Base-by-base conservation (phyloP, 2,113 vertebrate species). In the Datnioides undecimradiatus region DNA sequence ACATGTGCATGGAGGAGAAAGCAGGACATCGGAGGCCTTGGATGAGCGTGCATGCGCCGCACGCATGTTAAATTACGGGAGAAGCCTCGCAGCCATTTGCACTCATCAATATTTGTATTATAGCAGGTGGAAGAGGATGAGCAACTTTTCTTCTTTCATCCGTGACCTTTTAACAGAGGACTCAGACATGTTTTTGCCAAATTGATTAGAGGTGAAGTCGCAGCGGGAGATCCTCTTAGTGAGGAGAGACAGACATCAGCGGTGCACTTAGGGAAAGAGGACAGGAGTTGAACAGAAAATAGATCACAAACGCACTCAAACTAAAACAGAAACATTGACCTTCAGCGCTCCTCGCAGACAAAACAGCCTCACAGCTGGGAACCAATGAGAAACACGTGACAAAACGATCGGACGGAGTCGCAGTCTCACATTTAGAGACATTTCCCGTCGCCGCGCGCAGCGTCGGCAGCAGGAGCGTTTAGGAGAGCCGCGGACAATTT, bases 121-220 rank as follows among this genome's bases (percentile, higher is more conserved):
- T 34, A 64, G 8, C 16, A 71, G 78, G 23, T 57, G 13, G 67
- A 73, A 48, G 58, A 6, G 2, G 23, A 51, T 11, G n/a, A 63
- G 46, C 8, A 29, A 57, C 16, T n/a, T 52, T 52, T 52, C 45
- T 69, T 51, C 40, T 43, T 43, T 12, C 3, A 17, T 25, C 5
- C 64, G 67, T 80, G 78, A 87, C 86, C 80, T 90, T 90, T 80
- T 81, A 54, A 63, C 4, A 27, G 31, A 74, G 7, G 41, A 76
- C 34, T 54, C 3, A 5, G 25, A 64, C 79, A 62, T 70, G 40
- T 45, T 77, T 78, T 70, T 66, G 79, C 83, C 76, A 52, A 72
- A 90, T 68, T 80, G 80, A 90, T 86, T 25, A 49, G 38, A 11
- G 0, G 6, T 55, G 67, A 87, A 82, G 38, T 64, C 75, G n/a